Conservation (phyloP, 2,797 vertebrate species). For the Luscinia luscinia region DNA sequence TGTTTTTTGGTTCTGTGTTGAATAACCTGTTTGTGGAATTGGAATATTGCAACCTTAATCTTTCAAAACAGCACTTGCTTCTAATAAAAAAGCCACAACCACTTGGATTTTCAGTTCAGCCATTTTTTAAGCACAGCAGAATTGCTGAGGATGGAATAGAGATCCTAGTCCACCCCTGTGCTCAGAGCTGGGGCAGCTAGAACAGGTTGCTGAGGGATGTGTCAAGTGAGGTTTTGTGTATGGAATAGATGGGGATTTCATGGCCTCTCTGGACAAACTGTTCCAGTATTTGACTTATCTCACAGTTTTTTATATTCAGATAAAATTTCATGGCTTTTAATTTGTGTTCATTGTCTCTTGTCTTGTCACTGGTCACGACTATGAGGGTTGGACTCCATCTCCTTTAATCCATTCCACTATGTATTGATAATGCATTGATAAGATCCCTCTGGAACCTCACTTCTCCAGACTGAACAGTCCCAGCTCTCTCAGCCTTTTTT, state of each 20-base stretch:
- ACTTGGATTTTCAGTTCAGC: not conserved
- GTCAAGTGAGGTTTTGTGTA: not conserved
- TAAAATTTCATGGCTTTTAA: not conserved
- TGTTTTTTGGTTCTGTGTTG: not conserved
- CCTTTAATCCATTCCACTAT: not conserved
- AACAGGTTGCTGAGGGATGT: not conserved
- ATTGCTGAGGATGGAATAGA: not conserved
- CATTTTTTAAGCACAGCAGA: not conserved
- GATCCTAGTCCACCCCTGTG: not conserved
- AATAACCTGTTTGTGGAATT: not conserved
- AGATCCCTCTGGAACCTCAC: not conserved
- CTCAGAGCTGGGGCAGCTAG: not conserved
- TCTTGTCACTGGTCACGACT: not conserved
- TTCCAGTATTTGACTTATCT: not conserved
- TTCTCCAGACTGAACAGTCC: not conserved
- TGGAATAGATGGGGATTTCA: not conserved
- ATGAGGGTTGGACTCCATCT: not conserved
- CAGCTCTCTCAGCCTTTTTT: not conserved
- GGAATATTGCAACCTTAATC: not conserved
- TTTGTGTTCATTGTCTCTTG: not conserved
- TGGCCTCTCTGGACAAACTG: not conserved
- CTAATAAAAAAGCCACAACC: not conserved
- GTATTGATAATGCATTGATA: accelerated
- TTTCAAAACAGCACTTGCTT: not conserved
- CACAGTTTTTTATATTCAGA: not conserved